Percentiles rank a stretch among this genome's conserved stretches.
Evolutionary conservation across 2,888 invertebrate species (phyloP).

Genomic region (Drosophila tanythrix): DNA sequence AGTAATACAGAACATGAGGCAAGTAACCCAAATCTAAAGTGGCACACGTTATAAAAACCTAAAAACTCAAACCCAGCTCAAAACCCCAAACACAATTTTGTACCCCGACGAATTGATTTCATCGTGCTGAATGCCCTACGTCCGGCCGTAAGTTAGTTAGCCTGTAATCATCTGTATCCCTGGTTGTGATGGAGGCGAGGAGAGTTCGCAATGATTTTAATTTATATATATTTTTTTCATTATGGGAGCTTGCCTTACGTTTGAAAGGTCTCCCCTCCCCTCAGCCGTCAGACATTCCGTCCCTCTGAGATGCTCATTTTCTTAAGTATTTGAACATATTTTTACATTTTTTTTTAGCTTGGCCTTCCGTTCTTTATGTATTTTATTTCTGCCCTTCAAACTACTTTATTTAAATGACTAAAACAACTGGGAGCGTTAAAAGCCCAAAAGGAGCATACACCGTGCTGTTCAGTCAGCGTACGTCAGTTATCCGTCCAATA

Average conservation of each 20-base stretch:
- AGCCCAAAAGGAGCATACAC: conserved; percentile 1
- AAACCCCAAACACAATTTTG: conserved; percentile 34
- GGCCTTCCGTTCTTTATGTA: background rate
- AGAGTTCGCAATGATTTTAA: conserved; percentile 57
- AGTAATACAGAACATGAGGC: conserved; percentile 63
- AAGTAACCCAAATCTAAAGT: conserved; percentile 32
- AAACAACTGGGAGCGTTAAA: conserved; percentile 44
- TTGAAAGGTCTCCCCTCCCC: conserved; percentile 7
- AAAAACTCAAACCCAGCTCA: background rate
- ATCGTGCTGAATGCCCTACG: conserved; percentile 11
- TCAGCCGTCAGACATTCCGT: conserved; percentile 7
- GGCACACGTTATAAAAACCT: conserved; percentile 26
- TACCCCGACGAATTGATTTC: conserved; percentile 45
- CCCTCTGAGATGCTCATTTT: conserved; percentile 56
- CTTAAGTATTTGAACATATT: conserved; percentile 66
- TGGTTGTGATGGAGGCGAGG: conserved; percentile 14
- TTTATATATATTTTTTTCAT: conserved; percentile 35
- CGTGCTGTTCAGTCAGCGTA: background rate
- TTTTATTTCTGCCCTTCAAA: conserved; percentile 43
- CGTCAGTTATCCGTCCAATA: background rate
- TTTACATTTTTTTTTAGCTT: conserved; percentile 49
- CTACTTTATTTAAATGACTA: conserved; percentile 70
- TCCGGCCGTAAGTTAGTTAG: conserved; percentile 47
- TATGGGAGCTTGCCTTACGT: conserved; percentile 19
- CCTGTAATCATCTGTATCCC: conserved; percentile 24